Base-by-base conservation (phyloP, 2,888 invertebrate genomes). In the Cotesia congregata region DNA sequence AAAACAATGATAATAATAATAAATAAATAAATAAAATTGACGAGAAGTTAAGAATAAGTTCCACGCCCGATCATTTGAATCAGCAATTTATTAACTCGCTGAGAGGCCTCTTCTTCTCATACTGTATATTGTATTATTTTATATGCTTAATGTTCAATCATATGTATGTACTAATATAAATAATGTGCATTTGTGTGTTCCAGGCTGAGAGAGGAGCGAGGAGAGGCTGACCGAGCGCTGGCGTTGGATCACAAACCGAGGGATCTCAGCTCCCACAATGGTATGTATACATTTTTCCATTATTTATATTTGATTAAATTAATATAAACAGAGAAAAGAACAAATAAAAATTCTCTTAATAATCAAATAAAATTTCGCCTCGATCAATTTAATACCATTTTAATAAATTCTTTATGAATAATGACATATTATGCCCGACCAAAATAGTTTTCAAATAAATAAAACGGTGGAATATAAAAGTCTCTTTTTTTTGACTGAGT, bases 151-250 rank as follows among this genome's bases (percentile, higher is more conserved):
- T 65, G 65, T 1, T 41, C 17, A 39, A n/a, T 41, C 75, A 41
- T 7, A 72, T 67, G 15, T 39, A 69, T 68, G 39, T 65, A 60
- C 41, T 67, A 64, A 30, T 72, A 38, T 65, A 59, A 7, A 59
- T 20, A 70, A 70, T 70, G 74, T 73, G 15, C 74, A 65, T 75
- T 73, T 81, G 83, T 83, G 91, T 91, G 91, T 94, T 93, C 77
- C 93, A 96, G 96, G 93, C 93, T 96, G 91, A 93, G 96, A 86
- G 96, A 96, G 90, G 96, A 96, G 90, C 92, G 96, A 90, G 94
- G 95, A 79, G 96, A 96, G 88, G 94, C 94, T 84, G 96, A 96
- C 88, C 93, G 95, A 90, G 94, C 94, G 83, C 91, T 95, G 90
- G 94, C 94, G 77, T 92, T 94, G 90, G 96, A 94, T 88, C 93